Percentiles rank a stretch among this genome's conserved stretches.
Conservation (phyloP, 2,797 vertebrate species). For the Schizopygopsis pylzovi region DNA sequence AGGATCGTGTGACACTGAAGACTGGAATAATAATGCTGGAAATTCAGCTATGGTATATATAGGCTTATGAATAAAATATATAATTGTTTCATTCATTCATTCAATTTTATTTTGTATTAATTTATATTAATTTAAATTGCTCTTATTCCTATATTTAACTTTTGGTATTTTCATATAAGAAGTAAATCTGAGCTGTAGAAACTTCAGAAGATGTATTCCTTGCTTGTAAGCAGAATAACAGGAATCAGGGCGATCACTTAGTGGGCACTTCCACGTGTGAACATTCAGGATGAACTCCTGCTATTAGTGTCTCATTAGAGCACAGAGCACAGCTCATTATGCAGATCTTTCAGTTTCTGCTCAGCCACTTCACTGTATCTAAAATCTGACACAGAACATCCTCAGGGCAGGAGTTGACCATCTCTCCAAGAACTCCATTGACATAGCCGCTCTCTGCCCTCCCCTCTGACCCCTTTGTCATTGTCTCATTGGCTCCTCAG, state of each 20-base stretch:
- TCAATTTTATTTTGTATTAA: not conserved
- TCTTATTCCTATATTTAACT: not conserved
- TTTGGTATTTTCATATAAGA: not conserved
- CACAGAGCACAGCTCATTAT: slow-evolving; percentile 42
- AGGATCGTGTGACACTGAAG: not conserved
- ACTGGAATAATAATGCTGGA: not conserved
- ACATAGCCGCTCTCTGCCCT: slow-evolving; percentile 53
- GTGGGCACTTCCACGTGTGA: slow-evolving; percentile 24
- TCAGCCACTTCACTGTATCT: slow-evolving; percentile 25
- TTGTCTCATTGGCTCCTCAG: slow-evolving; percentile 70
- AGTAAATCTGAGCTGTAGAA: not conserved
- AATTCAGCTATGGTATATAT: not conserved
- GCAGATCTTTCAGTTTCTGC: slow-evolving; percentile 26
- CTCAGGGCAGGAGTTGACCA: slow-evolving; percentile 42
- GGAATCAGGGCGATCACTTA: slow-evolving; percentile 9
- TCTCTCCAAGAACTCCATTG: slow-evolving; percentile 54
- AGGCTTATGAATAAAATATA: too few species aligned
- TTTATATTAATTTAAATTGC: not conserved
- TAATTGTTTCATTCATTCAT: not conserved
- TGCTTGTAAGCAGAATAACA: slow-evolving; percentile 7
- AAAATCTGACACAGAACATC: slow-evolving; percentile 14
- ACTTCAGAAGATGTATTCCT: slow-evolving; percentile 11
- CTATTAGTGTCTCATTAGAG: slow-evolving; percentile 49
- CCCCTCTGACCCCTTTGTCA: slow-evolving; percentile 43
- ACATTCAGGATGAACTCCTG: slow-evolving; percentile 30